A percentile compares a stretch with the other conserved stretches of the same genome.
Conservation (phyloP, 2,113 vertebrate genomes). For the Ardeotis arabs region DNA sequence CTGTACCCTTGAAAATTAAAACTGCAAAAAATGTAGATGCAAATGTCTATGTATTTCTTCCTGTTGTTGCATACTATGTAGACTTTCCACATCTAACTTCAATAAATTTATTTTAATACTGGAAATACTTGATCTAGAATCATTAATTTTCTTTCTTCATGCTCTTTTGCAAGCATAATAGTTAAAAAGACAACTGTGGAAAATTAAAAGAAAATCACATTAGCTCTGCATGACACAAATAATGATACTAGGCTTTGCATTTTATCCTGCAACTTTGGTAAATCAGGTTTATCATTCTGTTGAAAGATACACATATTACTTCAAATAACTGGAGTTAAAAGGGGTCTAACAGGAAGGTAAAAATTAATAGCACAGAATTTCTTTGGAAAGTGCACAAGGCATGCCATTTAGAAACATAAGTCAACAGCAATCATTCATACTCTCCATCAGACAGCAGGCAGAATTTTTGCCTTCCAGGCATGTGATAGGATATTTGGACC, state of each 20-base stretch:
- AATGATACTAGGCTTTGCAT: neutral
- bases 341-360: neutral
- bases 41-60: too few species aligned
- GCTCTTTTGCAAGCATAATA: neutral
- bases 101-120: neutral
- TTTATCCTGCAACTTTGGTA: neutral
- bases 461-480: neutral
- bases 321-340: slow-evolving; percentile 11
- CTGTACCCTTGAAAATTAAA: neutral
- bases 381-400: neutral
- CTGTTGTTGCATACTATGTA: neutral
- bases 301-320: neutral
- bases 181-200: neutral
- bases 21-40: too few species aligned
- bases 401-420: neutral
- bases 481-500: neutral
- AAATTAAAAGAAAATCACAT: neutral
- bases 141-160: neutral
- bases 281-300: neutral
- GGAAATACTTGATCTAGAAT: neutral
- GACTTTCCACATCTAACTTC: neutral
- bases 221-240: slow-evolving; percentile 7
- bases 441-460: neutral
- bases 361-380: neutral
- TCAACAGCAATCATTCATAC: neutral